Conservation (phyloP, 2,888 invertebrate species). For the Epistrophe eligans region DNA sequence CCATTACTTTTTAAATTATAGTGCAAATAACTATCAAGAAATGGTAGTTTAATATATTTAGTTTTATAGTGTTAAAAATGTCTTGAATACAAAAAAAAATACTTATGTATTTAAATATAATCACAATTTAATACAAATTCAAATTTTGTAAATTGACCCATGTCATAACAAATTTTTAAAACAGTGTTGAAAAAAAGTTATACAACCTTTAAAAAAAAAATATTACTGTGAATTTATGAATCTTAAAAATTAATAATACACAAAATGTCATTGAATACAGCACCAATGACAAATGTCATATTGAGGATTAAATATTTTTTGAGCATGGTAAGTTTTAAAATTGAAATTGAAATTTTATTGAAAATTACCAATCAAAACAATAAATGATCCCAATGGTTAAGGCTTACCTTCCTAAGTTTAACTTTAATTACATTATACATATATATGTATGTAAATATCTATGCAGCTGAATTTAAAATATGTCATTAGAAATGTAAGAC, state of each 20-base stretch:
- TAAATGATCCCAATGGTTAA: no score
- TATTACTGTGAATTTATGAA: slow-evolving; percentile 48
- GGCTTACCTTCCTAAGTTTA: no score
- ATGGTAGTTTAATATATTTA: slow-evolving; percentile 3
- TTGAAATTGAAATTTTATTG: neutral
- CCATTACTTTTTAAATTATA: slow-evolving; percentile 9
- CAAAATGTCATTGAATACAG: slow-evolving; percentile 36
- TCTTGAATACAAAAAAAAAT: slow-evolving; percentile 13
- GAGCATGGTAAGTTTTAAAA: slow-evolving; percentile 57
- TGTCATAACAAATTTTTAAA: slow-evolving; percentile 52
- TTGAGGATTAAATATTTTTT: slow-evolving; percentile 66
- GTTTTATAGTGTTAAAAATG: slow-evolving; percentile 36
- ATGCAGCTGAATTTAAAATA: no score
- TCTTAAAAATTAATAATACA: slow-evolving; percentile 49
- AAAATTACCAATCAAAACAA: neutral
- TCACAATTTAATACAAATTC: slow-evolving; percentile 20
- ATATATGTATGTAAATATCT: no score
- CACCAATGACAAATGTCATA: slow-evolving; percentile 49
- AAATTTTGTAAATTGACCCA: slow-evolving; percentile 17
- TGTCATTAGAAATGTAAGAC: no score
- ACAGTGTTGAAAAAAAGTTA: slow-evolving; percentile 5
- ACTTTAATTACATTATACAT: no score
- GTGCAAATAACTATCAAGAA: neutral
- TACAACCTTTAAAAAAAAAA: slow-evolving; percentile 26
- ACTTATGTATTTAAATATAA: neutral